phyloP scores from a whole-genome alignment of 2,888 invertebrate species.

The Boloria euphrosyne region DNA sequence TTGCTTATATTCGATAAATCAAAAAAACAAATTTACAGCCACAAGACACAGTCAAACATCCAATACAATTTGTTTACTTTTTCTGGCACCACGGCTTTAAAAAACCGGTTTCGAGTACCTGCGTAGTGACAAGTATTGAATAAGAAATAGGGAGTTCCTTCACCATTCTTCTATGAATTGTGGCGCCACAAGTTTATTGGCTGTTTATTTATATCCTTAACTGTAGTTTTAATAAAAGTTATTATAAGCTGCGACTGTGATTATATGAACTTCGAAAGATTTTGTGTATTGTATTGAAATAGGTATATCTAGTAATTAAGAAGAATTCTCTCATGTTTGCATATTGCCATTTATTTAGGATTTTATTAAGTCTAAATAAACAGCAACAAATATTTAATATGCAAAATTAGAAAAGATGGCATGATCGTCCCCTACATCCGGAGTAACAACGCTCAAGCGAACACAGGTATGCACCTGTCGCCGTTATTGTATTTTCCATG shows the following conservation, averaged over 20 bases:
- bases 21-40: slow-evolving; percentile 10
- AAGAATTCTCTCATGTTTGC: too few relatives aligned
- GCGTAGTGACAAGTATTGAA: slow-evolving; percentile 48
- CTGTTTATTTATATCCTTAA: not conserved
- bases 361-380: not conserved
- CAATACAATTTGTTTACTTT: slow-evolving; percentile 59
- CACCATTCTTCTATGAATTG: slow-evolving; percentile 13
- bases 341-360: not conserved
- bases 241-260: too few relatives aligned
- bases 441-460: slow-evolving; percentile 57
- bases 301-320: too few relatives aligned
- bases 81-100: slow-evolving; percentile 52
- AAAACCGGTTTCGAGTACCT: slow-evolving; percentile 56
- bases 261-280: too few relatives aligned
- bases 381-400: slow-evolving; percentile 14
- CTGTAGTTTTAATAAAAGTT: not conserved
- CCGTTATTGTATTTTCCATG: slow-evolving; percentile 48
- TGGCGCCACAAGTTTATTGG: slow-evolving; percentile 15
- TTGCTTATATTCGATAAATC: not conserved
- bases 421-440: slow-evolving; percentile 48
- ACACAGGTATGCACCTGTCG: slow-evolving; percentile 71
- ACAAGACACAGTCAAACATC: slow-evolving; percentile 7
- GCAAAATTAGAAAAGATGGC: slow-evolving; percentile 34
- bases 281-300: too few relatives aligned
- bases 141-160: slow-evolving; percentile 21